Percentiles rank a stretch among this genome's conserved stretches.
These are phyloP conservation scores for Microtus ochrogaster DNA, from an alignment of 2,113 vertebrate genomes.

Conservation along the genomic window DNA sequence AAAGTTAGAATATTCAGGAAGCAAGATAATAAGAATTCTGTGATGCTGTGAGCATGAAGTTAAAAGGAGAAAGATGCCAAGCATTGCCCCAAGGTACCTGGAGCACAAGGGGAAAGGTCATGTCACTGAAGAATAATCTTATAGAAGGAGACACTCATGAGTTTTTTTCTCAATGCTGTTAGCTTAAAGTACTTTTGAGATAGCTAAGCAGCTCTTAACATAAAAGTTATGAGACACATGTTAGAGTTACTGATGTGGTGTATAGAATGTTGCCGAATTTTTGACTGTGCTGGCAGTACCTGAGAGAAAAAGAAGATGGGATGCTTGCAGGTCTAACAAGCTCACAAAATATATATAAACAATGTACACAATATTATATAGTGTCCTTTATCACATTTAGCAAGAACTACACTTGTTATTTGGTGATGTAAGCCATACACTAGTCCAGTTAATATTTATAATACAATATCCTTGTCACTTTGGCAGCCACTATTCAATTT, in stretches of 20 bases:
- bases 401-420: too few species aligned
- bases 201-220: background rate
- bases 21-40: background rate
- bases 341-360: background rate
- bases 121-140: background rate
- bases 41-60: rapidly evolving
- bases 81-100: background rate
- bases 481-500: slow-evolving; percentile 16
- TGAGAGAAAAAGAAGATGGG: background rate
- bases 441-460: slow-evolving; percentile 35
- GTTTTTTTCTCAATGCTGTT: background rate
- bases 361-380: background rate
- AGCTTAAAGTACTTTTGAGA: background rate
- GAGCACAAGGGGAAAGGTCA: background rate
- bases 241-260: background rate
- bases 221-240: background rate
- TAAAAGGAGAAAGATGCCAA: background rate
- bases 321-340: background rate
- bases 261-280: background rate
- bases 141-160: background rate
- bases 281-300: background rate
- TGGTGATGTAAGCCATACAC: too few species aligned
- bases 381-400: background rate
- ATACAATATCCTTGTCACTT: background rate
- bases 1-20: background rate